These are phyloP conservation scores for Chelidonichthys spinosus DNA, from an alignment of 2,797 vertebrate species.

Conservation along the genomic window DNA sequence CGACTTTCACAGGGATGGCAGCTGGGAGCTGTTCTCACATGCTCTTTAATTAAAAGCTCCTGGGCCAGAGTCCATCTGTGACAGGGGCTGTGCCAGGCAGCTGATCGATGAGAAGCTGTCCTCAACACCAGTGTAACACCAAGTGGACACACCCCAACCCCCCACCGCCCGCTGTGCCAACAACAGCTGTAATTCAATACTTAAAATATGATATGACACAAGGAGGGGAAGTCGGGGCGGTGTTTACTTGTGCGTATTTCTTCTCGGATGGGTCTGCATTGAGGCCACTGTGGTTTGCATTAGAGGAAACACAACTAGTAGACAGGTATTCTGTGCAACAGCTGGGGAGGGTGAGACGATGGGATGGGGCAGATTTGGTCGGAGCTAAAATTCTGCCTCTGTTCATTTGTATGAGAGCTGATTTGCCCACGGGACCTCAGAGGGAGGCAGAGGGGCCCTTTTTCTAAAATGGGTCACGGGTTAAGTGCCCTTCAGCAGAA, in stretches of 20 bases:
- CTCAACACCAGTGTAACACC: constrained; percentile 75
- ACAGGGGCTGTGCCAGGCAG: constrained; percentile 77
- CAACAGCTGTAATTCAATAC: constrained; percentile 77
- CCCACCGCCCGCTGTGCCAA: constrained; percentile 56
- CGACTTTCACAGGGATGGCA: constrained; percentile 82
- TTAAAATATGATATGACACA: constrained; percentile 75
- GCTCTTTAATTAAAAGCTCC: constrained; percentile 89
- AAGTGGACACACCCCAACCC: constrained; percentile 66
- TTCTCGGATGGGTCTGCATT: constrained; percentile 67
- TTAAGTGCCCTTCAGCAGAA: constrained; percentile 84
- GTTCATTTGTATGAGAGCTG: constrained; percentile 70
- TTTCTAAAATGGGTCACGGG: constrained; percentile 83
- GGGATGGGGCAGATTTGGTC: constrained; percentile 58
- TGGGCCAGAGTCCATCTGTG: constrained; percentile 85
- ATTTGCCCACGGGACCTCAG: constrained; percentile 61
- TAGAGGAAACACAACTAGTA: constrained; percentile 39
- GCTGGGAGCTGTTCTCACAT: constrained; percentile 87
- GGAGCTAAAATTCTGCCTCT: constrained; percentile 60
- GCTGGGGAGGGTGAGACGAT: constrained; percentile 28
- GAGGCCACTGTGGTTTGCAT: constrained; percentile 73
- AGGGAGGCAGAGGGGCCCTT: constrained; percentile 71
- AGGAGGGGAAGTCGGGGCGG: constrained; percentile 41
- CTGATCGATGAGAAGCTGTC: constrained; percentile 82
- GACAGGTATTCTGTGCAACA: constrained; percentile 48
- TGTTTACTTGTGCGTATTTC: constrained; percentile 72